Evolutionary conservation across 2,113 vertebrate genomes (phyloP).

Genomic region (Sylvicapra grimmia): DNA sequence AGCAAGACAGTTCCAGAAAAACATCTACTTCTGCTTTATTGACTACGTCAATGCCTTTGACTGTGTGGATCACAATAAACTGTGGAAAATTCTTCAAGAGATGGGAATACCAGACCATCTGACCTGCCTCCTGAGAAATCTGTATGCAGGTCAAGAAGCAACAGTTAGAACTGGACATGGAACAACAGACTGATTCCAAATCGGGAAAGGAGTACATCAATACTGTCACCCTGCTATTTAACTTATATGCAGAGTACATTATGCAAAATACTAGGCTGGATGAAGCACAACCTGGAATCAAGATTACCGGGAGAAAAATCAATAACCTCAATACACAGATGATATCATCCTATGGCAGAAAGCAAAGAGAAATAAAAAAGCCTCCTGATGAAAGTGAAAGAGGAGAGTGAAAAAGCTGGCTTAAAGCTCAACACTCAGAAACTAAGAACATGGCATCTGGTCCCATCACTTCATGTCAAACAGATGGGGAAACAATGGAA

Average conservation of each 20-base stretch:
- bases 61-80: background rate
- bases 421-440: background rate
- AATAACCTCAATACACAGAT: background rate
- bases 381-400: background rate
- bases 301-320: background rate
- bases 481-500: background rate
- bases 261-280: background rate
- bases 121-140: background rate
- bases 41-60: background rate
- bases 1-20: background rate
- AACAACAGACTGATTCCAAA: background rate
- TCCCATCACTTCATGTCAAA: background rate
- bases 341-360: background rate
- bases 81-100: background rate
- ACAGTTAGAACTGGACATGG: background rate
- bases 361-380: background rate
- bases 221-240: background rate
- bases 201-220: background rate
- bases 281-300: background rate
- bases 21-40: background rate
- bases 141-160: background rate
- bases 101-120: background rate
- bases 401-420: background rate
- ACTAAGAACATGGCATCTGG: background rate
- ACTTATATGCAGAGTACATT: background rate